phyloP scores from a whole-genome alignment of 1,140 invertebrate species.

The Triops longicaudatus region DNA sequence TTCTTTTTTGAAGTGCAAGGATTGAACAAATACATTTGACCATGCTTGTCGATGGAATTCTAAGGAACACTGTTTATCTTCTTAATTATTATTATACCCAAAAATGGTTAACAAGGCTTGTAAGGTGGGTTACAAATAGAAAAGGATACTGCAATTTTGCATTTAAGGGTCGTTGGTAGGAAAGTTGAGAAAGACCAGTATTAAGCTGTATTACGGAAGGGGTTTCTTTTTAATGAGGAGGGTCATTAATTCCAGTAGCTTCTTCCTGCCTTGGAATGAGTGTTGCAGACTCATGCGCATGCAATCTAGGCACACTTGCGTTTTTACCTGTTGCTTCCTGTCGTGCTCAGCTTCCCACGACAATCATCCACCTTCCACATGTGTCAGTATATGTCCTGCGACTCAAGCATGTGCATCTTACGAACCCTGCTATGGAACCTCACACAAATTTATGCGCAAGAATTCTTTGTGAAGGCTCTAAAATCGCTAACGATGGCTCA shows the following conservation, averaged over 20 bases:
- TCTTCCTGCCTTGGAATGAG: background rate
- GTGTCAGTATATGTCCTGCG: background rate
- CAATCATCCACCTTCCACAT: conserved; percentile 3
- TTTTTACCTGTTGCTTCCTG: background rate
- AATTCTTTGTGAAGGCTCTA: too few species aligned
- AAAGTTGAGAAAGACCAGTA: background rate
- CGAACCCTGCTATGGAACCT: background rate
- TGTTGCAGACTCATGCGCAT: background rate
- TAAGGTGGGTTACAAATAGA: background rate
- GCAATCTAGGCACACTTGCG: background rate
- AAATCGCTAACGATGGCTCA: too few species aligned
- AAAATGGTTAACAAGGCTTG: background rate
- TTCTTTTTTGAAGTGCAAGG: too few species aligned
- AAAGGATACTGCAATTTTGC: background rate
- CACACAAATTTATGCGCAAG: too few species aligned
- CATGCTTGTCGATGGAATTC: too few species aligned
- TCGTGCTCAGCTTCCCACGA: conserved; percentile 8
- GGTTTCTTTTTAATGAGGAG: background rate
- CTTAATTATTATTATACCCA: background rate
- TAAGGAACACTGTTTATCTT: too few species aligned
- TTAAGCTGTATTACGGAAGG: background rate
- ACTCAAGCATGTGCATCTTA: background rate
- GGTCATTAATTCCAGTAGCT: conserved; percentile 12
- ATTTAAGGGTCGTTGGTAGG: background rate
- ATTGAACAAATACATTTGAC: too few species aligned